Evolutionary conservation across 2,888 invertebrate genomes (phyloP).

Genomic region (Tetragonisca angustula): DNA sequence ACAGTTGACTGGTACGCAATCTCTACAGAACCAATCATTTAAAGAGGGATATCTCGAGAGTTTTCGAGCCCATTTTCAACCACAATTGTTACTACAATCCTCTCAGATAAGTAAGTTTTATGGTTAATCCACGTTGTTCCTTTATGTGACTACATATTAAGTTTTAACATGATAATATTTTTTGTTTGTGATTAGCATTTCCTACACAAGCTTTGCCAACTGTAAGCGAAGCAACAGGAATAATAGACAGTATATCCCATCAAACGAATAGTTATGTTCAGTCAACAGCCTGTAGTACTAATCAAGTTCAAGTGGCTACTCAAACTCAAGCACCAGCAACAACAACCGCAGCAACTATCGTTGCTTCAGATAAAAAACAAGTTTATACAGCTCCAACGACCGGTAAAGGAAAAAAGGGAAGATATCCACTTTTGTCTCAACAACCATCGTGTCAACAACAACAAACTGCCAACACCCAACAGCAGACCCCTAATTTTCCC

Average conservation of each 20-base stretch:
- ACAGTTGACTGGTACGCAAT: slow-evolving; percentile 74
- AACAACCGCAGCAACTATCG: slow-evolving; percentile 73
- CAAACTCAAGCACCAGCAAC: slow-evolving; percentile 86
- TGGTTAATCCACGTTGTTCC: background rate
- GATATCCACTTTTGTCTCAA: slow-evolving; percentile 80
- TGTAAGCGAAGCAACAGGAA: slow-evolving; percentile 70
- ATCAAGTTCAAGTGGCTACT: slow-evolving; percentile 88
- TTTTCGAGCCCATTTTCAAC: slow-evolving; percentile 71
- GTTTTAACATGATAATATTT: background rate
- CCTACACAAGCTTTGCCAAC: slow-evolving; percentile 76
- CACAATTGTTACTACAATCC: slow-evolving; percentile 77
- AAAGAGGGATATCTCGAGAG: slow-evolving; percentile 73
- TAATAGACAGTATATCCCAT: slow-evolving; percentile 71
- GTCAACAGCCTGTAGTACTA: slow-evolving; percentile 77
- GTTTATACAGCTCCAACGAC: slow-evolving; percentile 77
- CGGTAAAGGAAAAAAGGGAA: slow-evolving; percentile 83
- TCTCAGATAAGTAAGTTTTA: slow-evolving; percentile 76
- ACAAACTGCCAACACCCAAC: slow-evolving; percentile 69
- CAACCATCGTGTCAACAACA: slow-evolving; percentile 74
- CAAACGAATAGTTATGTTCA: slow-evolving; percentile 72
- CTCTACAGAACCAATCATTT: slow-evolving; percentile 74
- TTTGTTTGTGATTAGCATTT: slow-evolving; percentile 71
- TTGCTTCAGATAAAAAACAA: slow-evolving; percentile 81
- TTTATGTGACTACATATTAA: background rate
- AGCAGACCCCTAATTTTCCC: slow-evolving; percentile 80